phyloP scores from a whole-genome alignment of 1,140 invertebrate genomes.

The Capitella teleta region DNA sequence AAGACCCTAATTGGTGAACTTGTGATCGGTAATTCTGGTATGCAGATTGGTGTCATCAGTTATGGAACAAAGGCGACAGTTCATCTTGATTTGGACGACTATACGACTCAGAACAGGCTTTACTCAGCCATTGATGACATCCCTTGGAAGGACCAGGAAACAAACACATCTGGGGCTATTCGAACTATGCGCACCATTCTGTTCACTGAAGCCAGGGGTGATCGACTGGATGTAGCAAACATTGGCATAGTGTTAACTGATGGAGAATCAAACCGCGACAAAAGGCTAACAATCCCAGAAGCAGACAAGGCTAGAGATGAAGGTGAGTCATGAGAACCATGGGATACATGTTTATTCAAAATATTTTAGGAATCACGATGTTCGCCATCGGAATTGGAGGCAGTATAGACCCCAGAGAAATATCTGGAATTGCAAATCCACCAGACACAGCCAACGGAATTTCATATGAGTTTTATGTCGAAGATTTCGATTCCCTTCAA shows the following conservation, averaged over 20 bases:
- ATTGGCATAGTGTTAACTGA: slow-evolving; percentile 31
- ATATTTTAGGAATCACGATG: slow-evolving; percentile 6
- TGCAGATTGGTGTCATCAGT: not conserved
- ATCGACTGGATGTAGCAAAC: slow-evolving; percentile 21
- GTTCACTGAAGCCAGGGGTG: slow-evolving; percentile 17
- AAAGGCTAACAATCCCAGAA: slow-evolving; percentile 7
- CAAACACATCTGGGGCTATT: not conserved
- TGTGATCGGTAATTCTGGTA: too few relatives aligned
- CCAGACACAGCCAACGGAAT: slow-evolving; percentile 17
- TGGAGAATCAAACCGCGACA: slow-evolving; percentile 26
- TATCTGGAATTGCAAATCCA: too few relatives aligned
- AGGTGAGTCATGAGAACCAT: too few relatives aligned
- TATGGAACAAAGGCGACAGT: not conserved
- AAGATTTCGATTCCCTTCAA: not conserved
- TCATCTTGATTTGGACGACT: not conserved
- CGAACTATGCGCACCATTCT: slow-evolving; percentile 14
- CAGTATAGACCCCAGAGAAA: slow-evolving; percentile 6
- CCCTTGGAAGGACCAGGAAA: not conserved
- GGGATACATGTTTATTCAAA: too few relatives aligned
- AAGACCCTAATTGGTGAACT: slow-evolving; percentile 2
- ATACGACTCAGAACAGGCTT: not conserved
- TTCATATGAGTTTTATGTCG: not conserved
- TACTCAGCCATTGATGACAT: not conserved
- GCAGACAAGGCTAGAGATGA: slow-evolving; percentile 3
- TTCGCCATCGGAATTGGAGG: slow-evolving; percentile 16